phyloP scores from a whole-genome alignment of 2,113 vertebrate genomes.

The Empidonax traillii region DNA sequence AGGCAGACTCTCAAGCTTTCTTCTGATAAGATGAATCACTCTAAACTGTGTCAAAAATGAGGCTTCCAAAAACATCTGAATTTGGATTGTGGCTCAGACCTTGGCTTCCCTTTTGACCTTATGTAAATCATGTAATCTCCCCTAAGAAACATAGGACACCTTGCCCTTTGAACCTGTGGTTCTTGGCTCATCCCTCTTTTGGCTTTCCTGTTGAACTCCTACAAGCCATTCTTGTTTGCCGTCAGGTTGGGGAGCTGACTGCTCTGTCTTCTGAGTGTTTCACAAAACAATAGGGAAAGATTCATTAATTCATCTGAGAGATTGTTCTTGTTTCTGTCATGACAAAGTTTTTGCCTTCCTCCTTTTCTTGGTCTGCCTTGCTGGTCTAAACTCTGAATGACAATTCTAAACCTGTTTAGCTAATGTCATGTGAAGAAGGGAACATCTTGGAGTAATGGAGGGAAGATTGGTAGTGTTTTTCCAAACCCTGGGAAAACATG shows the following conservation, averaged over 20 bases:
- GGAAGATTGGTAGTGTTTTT: not conserved
- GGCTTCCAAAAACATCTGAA: slow-evolving; percentile 18
- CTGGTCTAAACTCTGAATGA: not conserved
- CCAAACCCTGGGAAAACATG: not conserved
- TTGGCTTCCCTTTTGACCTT: slow-evolving; percentile 18
- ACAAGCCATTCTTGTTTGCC: not conserved
- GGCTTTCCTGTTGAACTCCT: not conserved
- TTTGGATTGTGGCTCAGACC: not conserved
- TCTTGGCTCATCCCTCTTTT: slow-evolving; percentile 31
- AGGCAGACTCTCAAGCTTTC: slow-evolving; percentile 16
- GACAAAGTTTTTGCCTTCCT: not conserved
- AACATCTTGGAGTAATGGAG: not conserved
- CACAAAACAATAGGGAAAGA: not conserved
- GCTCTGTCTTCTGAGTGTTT: not conserved
- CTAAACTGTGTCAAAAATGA: slow-evolving; percentile 30
- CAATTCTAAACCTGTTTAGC: not conserved
- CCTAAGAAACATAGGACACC: slow-evolving; percentile 7
- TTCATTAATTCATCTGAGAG: not conserved
- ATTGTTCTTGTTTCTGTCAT: not conserved
- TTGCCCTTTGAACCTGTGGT: slow-evolving; percentile 40
- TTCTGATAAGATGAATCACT: slow-evolving; percentile 42
- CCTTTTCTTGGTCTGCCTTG: not conserved
- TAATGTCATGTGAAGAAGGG: not conserved
- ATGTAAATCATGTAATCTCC: slow-evolving; percentile 15
- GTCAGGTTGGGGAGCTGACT: not conserved